Percentiles rank a stretch among this genome's conserved stretches.
phyloP scores from a whole-genome alignment of 2,113 vertebrate species.

The Junco hyemalis region DNA sequence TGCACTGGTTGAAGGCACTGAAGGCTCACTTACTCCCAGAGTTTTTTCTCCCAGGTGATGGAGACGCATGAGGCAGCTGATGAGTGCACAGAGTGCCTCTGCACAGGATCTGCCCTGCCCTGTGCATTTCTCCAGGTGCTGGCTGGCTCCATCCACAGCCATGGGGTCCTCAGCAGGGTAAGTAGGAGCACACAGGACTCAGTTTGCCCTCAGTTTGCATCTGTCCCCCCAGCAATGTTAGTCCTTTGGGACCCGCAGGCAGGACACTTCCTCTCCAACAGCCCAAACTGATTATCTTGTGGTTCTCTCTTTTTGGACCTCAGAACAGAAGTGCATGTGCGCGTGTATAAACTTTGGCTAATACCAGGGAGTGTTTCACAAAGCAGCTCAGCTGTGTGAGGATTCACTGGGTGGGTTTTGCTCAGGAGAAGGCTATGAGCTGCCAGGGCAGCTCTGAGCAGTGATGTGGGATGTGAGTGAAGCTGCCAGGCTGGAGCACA shows the following conservation, averaged over 20 bases:
- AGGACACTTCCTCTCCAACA: not conserved
- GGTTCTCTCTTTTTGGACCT: not conserved
- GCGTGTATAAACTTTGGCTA: not conserved
- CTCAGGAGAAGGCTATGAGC: not conserved
- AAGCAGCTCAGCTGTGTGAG: not conserved
- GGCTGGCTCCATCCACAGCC: accelerated
- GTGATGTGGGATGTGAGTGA: not conserved
- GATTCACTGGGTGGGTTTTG: not conserved
- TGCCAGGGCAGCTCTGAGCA: accelerated
- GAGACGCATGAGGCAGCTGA: accelerated
- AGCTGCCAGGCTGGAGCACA: conserved; percentile 31
- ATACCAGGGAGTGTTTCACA: not conserved
- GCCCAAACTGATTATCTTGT: accelerated
- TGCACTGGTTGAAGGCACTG: not conserved
- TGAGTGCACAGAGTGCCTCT: too few species aligned
- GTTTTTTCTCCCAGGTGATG: not conserved
- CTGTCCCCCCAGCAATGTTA: not conserved
- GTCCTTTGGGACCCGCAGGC: not conserved
- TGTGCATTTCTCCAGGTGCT: accelerated
- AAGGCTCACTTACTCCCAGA: not conserved
- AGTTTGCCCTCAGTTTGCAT: not conserved
- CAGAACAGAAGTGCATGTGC: not conserved
- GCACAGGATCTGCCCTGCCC: not conserved
- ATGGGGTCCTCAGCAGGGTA: accelerated
- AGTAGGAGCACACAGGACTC: not conserved